A percentile compares a stretch with the other conserved stretches of the same genome.
These are phyloP conservation scores for Danio rerio DNA, from an alignment of 2,113 vertebrate genomes.

Conservation along the genomic window GRCz12tu NC_133191.1:4088501-4089000, in stretches of 20 bases:
- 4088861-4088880: neutral
- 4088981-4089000: conserved; percentile 79
- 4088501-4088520: too few relatives aligned
- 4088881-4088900: neutral
- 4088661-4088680: neutral
- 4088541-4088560: too few relatives aligned
- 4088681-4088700: neutral
- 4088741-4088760: neutral
- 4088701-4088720: neutral
- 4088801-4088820: neutral
- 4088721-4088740: neutral
- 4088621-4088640: too few relatives aligned
- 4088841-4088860: conserved; percentile 1
- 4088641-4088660: neutral
- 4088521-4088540: too few relatives aligned
- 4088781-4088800: neutral
- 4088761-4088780: neutral
- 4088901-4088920: neutral
- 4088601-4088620: too few relatives aligned
- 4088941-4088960: conserved; percentile 69
- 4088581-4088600: neutral
- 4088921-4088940: conserved; percentile 50
- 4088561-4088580: neutral
- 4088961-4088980: conserved; percentile 68
- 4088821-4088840: neutral